Evolutionary conservation across 2,113 vertebrate species (phyloP).

Genomic region (Austrofundulus limnaeus): DNA sequence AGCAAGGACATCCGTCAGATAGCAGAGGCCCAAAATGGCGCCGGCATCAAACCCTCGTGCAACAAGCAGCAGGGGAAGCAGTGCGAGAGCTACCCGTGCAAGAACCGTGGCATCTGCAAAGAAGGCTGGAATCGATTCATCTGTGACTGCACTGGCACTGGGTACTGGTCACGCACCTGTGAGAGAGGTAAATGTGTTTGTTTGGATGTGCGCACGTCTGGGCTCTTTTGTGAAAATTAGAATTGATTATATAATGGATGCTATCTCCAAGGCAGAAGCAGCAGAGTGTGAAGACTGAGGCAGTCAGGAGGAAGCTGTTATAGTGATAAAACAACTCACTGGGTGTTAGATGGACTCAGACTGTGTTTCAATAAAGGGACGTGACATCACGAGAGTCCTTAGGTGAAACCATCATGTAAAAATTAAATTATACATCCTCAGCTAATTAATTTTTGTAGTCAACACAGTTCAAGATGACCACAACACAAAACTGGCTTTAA

Average conservation of each 20-base stretch:
- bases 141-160: constrained; percentile 95
- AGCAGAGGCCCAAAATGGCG: constrained; percentile 92
- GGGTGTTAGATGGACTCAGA: too few species aligned
- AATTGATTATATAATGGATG: not conserved
- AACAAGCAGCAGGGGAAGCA: constrained; percentile 89
- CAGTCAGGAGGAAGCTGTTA: not conserved
- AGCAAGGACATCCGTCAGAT: constrained; percentile 98
- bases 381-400: too few species aligned
- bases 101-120: constrained; percentile 92
- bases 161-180: constrained; percentile 95
- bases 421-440: too few species aligned
- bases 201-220: not conserved
- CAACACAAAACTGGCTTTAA: too few species aligned
- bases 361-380: too few species aligned
- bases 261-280: too few species aligned
- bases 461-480: too few species aligned
- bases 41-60: constrained; percentile 95
- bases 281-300: not conserved
- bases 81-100: constrained; percentile 95
- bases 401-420: too few species aligned
- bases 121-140: constrained; percentile 99
- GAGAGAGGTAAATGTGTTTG: constrained; percentile 84
- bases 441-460: too few species aligned
- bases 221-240: not conserved
- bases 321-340: too few species aligned